Conservation (phyloP, 2,113 vertebrate genomes). For the Chamaetylas fuelleborni region DNA sequence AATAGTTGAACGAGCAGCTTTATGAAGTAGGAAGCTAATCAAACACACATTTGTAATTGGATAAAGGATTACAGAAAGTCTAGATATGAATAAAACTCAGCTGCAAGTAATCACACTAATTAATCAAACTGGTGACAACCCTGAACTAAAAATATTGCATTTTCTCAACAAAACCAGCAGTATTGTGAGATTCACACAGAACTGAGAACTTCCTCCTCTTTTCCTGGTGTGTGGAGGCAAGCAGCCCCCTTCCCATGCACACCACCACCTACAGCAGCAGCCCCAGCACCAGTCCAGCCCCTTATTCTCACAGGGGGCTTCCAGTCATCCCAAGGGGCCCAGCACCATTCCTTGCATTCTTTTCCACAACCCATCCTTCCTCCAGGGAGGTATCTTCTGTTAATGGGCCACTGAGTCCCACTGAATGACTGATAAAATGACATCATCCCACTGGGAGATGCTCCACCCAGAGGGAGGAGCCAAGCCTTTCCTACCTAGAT, state of each 20-base stretch:
- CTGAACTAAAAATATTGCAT: not conserved
- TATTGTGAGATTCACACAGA: not conserved
- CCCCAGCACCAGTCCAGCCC: not conserved
- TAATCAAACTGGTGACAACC: not conserved
- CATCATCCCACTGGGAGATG: too few relatives aligned
- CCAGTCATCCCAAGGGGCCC: not conserved
- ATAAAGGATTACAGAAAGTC: not conserved
- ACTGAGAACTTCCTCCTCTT: not conserved
- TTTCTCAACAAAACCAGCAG: not conserved
- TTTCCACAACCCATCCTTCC: too few relatives aligned
- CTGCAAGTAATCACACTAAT: not conserved
- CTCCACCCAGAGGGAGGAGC: too few relatives aligned
- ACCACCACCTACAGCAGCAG: not conserved
- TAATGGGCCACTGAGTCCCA: too few relatives aligned
- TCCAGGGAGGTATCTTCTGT: too few relatives aligned
- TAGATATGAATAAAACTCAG: not conserved
- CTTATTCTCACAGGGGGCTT: accelerated
- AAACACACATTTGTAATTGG: not conserved
- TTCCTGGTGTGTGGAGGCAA: not conserved
- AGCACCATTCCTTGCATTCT: too few relatives aligned
- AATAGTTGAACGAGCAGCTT: not conserved
- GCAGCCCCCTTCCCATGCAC: not conserved
- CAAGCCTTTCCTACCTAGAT: too few relatives aligned
- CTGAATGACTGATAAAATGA: too few relatives aligned
- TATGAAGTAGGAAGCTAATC: not conserved